Conservation (phyloP, 2,113 vertebrate species). For the Vanacampus margaritifer region DNA sequence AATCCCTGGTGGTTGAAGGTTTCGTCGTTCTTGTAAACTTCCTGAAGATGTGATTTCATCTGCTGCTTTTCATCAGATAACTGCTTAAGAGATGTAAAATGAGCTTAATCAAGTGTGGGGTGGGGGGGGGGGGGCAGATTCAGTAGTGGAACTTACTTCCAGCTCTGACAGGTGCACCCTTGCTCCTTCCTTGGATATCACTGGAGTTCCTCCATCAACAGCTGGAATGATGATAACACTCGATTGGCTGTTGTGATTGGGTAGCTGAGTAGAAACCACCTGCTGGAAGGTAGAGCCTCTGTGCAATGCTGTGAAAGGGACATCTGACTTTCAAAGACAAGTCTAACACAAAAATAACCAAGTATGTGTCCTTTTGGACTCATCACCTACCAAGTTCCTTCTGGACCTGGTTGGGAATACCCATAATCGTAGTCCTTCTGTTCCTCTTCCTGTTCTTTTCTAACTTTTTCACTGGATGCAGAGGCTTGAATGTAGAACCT, state of each 20-base stretch:
- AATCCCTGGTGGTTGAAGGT: constrained; percentile 72
- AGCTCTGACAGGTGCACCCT: constrained; percentile 77
- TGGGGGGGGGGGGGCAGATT: too few species aligned
- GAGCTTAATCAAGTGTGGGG: neutral
- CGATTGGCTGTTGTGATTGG: constrained; percentile 53
- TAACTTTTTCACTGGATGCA: constrained; percentile 79
- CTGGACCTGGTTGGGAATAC: constrained; percentile 91
- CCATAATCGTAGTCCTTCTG: constrained; percentile 91
- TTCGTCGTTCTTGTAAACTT: constrained; percentile 78
- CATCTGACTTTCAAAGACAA: constrained; percentile 3
- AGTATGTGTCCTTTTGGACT: neutral
- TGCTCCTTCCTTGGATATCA: constrained; percentile 64
- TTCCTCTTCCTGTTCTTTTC: constrained; percentile 75
- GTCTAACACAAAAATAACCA: neutral
- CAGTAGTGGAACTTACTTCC: constrained; percentile 53
- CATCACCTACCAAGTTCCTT: constrained; percentile 85
- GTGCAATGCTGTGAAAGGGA: constrained; percentile 56
- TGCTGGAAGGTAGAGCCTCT: constrained; percentile 58
- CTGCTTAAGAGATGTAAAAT: constrained; percentile 22
- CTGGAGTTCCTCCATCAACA: constrained; percentile 74
- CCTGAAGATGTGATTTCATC: constrained; percentile 77
- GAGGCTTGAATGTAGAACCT: constrained; percentile 95
- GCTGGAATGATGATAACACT: constrained; percentile 78
- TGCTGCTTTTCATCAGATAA: constrained; percentile 62
- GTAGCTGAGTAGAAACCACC: constrained; percentile 34